These are phyloP conservation scores for Limosa lapponica DNA, from an alignment of 2,797 vertebrate species.

Conservation along the genomic window DNA sequence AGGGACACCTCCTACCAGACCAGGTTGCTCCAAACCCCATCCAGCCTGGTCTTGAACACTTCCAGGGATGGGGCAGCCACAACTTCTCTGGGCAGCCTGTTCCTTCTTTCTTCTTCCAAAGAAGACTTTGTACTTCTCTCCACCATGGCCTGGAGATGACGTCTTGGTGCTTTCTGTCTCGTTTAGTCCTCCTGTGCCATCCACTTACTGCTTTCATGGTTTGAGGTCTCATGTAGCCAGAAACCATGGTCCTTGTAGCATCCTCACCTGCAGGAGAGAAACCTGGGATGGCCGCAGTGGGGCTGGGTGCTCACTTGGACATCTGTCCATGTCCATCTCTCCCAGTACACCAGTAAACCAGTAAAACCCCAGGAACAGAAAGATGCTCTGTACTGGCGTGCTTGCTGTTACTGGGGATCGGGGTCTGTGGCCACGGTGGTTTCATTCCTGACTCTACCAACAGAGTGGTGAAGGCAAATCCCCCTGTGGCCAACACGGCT, in stretches of 20 bases:
- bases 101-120: too few relatives aligned
- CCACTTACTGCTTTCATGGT: accelerated
- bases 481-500: accelerated
- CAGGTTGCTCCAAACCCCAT: too few relatives aligned
- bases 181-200: accelerated
- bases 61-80: too few relatives aligned
- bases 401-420: accelerated
- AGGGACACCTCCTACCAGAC: too few relatives aligned
- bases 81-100: too few relatives aligned
- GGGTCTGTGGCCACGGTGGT: accelerated
- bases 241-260: accelerated
- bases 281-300: background rate
- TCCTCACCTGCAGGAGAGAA: background rate
- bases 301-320: background rate
- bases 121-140: background rate
- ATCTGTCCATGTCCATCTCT: accelerated
- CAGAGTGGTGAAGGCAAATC: background rate
- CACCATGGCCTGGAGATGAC: background rate
- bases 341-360: accelerated
- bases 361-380: background rate
- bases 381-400: accelerated
- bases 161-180: background rate
- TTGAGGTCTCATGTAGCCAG: background rate
- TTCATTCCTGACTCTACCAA: background rate
- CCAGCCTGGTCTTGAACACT: too few relatives aligned